Evolutionary conservation across 1,140 invertebrate species (phyloP).

Genomic region (Cherax quadricarinatus): DNA sequence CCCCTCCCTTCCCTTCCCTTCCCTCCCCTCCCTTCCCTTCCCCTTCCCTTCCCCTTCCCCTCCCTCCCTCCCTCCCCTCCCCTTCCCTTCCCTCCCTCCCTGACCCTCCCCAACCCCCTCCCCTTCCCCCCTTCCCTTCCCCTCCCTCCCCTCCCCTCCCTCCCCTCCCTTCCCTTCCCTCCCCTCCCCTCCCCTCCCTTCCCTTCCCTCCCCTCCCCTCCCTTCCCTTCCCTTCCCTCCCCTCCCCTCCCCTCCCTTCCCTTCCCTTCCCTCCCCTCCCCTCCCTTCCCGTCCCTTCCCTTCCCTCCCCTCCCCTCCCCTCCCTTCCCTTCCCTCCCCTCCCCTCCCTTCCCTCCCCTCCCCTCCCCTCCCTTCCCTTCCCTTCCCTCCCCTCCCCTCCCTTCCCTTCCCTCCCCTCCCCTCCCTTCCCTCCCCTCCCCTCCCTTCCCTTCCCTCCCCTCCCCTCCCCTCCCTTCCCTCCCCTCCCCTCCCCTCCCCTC

Average conservation of each 20-base stretch:
- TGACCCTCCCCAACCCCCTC: too few relatives aligned
- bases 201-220: too few relatives aligned
- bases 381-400: not conserved
- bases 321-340: not conserved
- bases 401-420: not conserved
- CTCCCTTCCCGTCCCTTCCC: not conserved
- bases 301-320: not conserved
- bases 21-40: too few relatives aligned
- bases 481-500: not conserved
- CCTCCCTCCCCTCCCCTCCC: too few relatives aligned
- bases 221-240: not conserved
- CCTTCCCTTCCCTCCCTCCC: too few relatives aligned
- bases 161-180: too few relatives aligned
- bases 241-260: not conserved
- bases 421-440: not conserved
- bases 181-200: too few relatives aligned
- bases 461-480: not conserved
- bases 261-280: not conserved
- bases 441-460: not conserved
- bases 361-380: too few relatives aligned
- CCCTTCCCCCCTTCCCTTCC: too few relatives aligned
- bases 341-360: not conserved
- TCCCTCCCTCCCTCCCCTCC: too few relatives aligned
- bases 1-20: too few relatives aligned
- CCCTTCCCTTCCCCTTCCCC: too few relatives aligned